phyloP scores from a whole-genome alignment of 2,888 invertebrate genomes.

The Apodemia hepburni region DNA sequence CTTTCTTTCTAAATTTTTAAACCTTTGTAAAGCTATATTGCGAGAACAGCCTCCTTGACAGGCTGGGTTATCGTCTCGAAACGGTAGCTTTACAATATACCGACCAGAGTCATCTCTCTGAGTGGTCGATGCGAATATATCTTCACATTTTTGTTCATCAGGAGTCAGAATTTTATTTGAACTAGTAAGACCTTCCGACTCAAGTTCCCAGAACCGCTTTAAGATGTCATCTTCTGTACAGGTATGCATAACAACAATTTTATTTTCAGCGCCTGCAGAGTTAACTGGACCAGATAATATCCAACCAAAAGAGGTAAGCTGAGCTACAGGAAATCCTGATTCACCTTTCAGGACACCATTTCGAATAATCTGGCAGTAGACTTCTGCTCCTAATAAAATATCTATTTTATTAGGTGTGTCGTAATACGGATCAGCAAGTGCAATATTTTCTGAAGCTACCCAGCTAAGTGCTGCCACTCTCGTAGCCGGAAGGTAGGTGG shows the following conservation, averaged over 20 bases:
- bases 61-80: conserved; percentile 3
- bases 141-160: conserved; percentile 25
- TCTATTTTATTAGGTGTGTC: conserved; percentile 30
- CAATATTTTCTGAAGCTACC: conserved; percentile 6
- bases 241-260: conserved; percentile 17
- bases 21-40: conserved; percentile 4
- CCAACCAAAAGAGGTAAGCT: conserved; percentile 34
- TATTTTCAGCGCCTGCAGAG: background rate
- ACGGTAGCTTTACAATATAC: conserved; percentile 26
- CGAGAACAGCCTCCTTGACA: background rate
- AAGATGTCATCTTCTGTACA: conserved; percentile 21
- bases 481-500: conserved; percentile 19
- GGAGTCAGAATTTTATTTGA: conserved; percentile 17
- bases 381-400: conserved; percentile 35
- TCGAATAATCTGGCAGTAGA: conserved; percentile 31
- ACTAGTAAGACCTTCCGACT: conserved; percentile 19
- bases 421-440: conserved; percentile 25
- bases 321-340: conserved; percentile 22
- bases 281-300: conserved; percentile 32
- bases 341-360: conserved; percentile 30
- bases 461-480: conserved; percentile 5
- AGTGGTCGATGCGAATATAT: conserved; percentile 20
- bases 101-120: conserved; percentile 25
- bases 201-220: conserved; percentile 27
- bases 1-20: conserved; percentile 8